Evolutionary conservation across 2,888 invertebrate genomes (phyloP), one percentile per base, ranked within the genome.

Genomic region (Caenorhabditis plicata): DNA sequence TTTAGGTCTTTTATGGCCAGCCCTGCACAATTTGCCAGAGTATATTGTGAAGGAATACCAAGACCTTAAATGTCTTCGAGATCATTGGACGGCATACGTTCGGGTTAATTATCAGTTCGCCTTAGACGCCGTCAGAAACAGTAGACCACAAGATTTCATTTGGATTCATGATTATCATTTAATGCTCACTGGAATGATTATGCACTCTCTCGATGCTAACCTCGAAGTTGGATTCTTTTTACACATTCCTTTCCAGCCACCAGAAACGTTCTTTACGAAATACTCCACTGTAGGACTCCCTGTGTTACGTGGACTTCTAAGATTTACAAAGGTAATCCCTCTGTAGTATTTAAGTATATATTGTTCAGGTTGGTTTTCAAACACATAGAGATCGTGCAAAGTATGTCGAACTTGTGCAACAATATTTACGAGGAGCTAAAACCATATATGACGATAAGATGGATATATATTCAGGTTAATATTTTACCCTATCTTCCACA

Each of bases 141-240:
- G 75, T 54, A 71, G 78, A 7, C 73, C 77, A 1, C 78, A 78
- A 51, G 91, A 92, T 0, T 87, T 93, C 52, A 88, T 93, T 2
- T 93, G 93, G 93, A 87, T 93, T 22, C 93, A 93, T 80, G 93
- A 93, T 81, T 93, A 93, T 81, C 92, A 93, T 81, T 85, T 93
- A 17, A 91, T 92, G 91, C 83, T 92, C 77, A 90, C 91, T 13
- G 91, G 92, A 31, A 91, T 90, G 82, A 90, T 90, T 87, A 88
- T 93, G 68, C 87, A 92, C 81, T 89, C 90, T 83, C 81, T 83
- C 60, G 80, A 80, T 41, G 66, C 65, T n/a, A 67, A 74, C 38
- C 61, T 78, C 8, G 77, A 77, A 54, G 83, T 92, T 65, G 92
- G 91, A 25, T 93, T 93, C 85, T 93, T 93, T 83, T 85, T 93